Evolutionary conservation across 2,888 invertebrate species (phyloP), one percentile per base, ranked within the genome.

Genomic region (Metalampra italica): DNA sequence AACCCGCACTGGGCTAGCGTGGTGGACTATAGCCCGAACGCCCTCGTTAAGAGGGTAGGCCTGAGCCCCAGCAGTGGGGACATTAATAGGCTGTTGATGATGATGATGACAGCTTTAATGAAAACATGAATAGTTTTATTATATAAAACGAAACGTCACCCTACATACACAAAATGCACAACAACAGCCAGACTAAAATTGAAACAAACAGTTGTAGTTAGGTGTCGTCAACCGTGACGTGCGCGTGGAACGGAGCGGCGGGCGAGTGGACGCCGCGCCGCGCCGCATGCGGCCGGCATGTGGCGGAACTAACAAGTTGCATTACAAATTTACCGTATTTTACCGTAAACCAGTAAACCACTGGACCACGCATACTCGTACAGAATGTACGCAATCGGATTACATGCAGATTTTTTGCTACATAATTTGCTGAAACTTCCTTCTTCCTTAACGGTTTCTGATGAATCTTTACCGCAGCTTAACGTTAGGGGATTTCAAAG

Each of bases 251-350:
- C 68, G 62, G 66, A 64, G 64, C 69, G 66, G 52, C 56, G n/a
- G 66, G 52, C 22, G 54, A 63, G 55, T 56, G 61, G 60, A 55
- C 58, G 57, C 49, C 44, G 47, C 49, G 4, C 45, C 61, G 60
- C 57, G 61, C 57, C 54, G 64, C 64, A 62, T 54, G 51, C 60
- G 56, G 62, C 62, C 59, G 73, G 72, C 68, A 78, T 77, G 78
- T 83, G 68, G 82, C 82, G 87, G 85, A 86, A 87, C 84, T 84
- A 85, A 87, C 70, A 57, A 75, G 71, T 56, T 57, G 57, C 69
- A 78, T 80, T 82, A 82, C 22, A 64, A 72, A 71, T 79, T 78
- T 81, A 83, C 82, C 72, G 82, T 78, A 79, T 63, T 74, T 61
- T 70, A 71, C 74, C 68, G 76, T 78, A 78, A 74, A 70, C 62